These are phyloP conservation scores for Lophotis ruficrista DNA, from an alignment of 2,113 vertebrate species.

Conservation along the genomic window DNA sequence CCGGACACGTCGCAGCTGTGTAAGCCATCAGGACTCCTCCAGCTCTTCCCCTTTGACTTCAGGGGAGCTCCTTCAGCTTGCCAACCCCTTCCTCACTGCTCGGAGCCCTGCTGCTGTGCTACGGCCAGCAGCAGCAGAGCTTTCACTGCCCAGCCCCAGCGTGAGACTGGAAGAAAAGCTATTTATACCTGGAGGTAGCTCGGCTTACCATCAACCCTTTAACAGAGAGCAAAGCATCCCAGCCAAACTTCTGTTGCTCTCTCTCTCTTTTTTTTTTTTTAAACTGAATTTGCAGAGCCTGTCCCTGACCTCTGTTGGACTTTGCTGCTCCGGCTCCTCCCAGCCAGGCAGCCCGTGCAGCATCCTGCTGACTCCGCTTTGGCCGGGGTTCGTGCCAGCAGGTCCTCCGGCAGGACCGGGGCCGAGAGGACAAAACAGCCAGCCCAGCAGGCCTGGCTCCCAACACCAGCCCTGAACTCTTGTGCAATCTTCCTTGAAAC, in stretches of 20 bases:
- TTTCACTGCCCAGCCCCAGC: background rate
- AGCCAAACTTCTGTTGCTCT: background rate
- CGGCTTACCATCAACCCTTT: background rate
- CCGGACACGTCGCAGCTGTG: fast-evolving
- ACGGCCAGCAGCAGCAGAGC: background rate
- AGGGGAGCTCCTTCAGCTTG: background rate
- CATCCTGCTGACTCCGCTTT: constrained; percentile 61
- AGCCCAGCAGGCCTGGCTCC: constrained; percentile 58
- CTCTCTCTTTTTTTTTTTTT: background rate
- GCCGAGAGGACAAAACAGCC: constrained; percentile 41
- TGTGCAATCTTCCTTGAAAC: constrained; percentile 64
- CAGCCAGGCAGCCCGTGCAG: background rate
- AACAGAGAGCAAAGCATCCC: background rate
- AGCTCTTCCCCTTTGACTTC: background rate
- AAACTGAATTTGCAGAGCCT: background rate
- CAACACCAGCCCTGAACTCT: constrained; percentile 52
- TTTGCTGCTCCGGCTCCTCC: constrained; percentile 27
- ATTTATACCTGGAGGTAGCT: background rate
- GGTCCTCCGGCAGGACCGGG: constrained; percentile 41
- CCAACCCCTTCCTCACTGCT: background rate
- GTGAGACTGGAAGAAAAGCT: background rate
- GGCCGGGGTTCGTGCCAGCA: background rate
- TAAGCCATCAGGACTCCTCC: too few relatives aligned
- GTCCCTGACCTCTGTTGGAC: constrained; percentile 40
- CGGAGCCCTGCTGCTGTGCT: background rate